Evolutionary conservation across 2,888 invertebrate genomes (phyloP), one percentile per base, ranked within the genome.

Genomic region (Ferrisia virgata): DNA sequence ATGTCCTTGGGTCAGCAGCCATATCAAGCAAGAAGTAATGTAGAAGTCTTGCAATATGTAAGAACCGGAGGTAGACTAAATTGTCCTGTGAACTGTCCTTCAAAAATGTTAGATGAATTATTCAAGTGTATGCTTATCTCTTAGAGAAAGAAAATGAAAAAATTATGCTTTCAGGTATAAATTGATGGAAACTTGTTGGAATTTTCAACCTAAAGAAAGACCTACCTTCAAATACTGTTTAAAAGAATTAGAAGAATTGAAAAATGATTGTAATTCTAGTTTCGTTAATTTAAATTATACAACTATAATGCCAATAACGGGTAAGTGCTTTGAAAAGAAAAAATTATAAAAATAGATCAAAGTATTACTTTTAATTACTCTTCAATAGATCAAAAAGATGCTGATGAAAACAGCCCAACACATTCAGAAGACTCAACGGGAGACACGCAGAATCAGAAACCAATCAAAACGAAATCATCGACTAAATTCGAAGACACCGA

Each of bases 1-100:
- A 92, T 99, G 88, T 96, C 98, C 0, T 89, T 99, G 80, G 99
- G 99, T 0, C 96, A 97, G 88, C 97, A 98, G 88, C 99, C 99
- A 0, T 99, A 99, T 89, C 96, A 96, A 6, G 97, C 96, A 11
- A 91, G 95, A 86, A 95, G 94, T 85, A 98, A 99, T 90, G 91
- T 95, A 15, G 97, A 98, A 89, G 98, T 99, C 33, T 90, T 98
- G 85, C 93, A 95, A 87, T 95, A 95, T 88, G 97, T 99, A 9
- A 92, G 96, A 86, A 92, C 93, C 2, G 97, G 97, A 0, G 97
- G 97, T 36, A 91, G 94, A 69, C 91, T 97, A n/a, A 93, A 93
- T 40, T 91, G 93, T 86, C 95, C 96, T 4, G 91, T 92, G 5
- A 94, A 95, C 88, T 98, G 97, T 88, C 96, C 97, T 0, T 92